phyloP scores from a whole-genome alignment of 92 coral and sea anemone species.

The Siderastrea radians region DNA sequence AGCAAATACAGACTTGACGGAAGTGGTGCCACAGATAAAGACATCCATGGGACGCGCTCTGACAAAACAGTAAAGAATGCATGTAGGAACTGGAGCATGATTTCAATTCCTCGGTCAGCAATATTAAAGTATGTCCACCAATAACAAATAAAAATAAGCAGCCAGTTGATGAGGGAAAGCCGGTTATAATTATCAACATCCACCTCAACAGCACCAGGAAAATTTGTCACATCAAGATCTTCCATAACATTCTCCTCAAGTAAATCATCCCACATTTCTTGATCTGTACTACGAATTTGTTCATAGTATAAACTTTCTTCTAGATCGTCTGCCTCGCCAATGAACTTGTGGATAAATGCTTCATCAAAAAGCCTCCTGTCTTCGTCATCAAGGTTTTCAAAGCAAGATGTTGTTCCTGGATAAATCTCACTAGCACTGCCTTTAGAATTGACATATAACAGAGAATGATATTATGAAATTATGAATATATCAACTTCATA shows the following conservation, averaged over 20 bases:
- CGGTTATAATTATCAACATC: not conserved
- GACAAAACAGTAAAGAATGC: no score
- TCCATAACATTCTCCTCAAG: not conserved
- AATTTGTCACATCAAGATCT: not conserved
- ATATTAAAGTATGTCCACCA: no score
- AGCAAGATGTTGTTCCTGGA: not conserved
- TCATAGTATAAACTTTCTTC: not conserved
- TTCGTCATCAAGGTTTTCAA: slow-evolving; percentile 4
- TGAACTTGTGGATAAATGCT: not conserved
- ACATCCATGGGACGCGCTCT: no score
- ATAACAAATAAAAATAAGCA: no score
- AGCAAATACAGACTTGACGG: slow-evolving; percentile 68
- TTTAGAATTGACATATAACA: no score
- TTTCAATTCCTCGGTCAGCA: slow-evolving; percentile 69
- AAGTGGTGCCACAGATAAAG: slow-evolving; percentile 37
- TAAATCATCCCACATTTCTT: slow-evolving; percentile 6
- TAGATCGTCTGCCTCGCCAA: not conserved
- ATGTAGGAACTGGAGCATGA: slow-evolving; percentile 55
- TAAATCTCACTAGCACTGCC: no score
- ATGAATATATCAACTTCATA: no score
- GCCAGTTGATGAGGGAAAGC: no score
- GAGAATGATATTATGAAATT: no score
- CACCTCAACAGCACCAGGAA: not conserved
- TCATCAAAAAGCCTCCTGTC: slow-evolving; percentile 16
- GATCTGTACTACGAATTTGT: not conserved